Conservation (phyloP, 2,113 vertebrate species). For the Eulacestoma nigropectus region DNA sequence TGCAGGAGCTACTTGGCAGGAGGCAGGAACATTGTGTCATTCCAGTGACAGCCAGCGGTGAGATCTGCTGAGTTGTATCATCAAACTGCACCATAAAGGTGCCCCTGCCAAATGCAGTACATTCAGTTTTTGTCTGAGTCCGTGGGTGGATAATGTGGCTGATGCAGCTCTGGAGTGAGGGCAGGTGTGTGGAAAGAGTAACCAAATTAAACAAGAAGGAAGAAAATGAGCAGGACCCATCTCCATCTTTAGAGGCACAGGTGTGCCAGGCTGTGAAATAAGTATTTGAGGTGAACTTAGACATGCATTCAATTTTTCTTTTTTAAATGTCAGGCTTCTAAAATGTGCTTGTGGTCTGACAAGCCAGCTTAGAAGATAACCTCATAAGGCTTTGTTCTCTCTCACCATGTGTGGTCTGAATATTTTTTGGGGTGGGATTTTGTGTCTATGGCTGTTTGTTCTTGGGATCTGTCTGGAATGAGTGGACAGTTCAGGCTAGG, state of each 20-base stretch:
- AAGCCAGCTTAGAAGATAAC: not conserved
- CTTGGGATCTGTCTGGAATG: not conserved
- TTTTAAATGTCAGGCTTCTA: not conserved
- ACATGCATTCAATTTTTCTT: not conserved
- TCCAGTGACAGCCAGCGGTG: not conserved
- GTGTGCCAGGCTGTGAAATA: not conserved
- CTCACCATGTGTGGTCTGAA: not conserved
- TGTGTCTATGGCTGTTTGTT: not conserved
- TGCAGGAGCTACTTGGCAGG: conserved; percentile 6
- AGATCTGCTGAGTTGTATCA: not conserved
- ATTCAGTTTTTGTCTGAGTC: not conserved
- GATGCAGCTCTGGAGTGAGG: not conserved
- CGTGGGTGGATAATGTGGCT: not conserved
- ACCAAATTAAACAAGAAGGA: not conserved
- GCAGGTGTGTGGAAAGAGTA: not conserved
- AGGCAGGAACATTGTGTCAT: not conserved
- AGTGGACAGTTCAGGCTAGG: not conserved
- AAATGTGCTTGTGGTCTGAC: not conserved
- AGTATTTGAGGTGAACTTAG: not conserved
- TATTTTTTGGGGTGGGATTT: not conserved
- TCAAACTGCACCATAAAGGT: not conserved
- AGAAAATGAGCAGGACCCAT: not conserved
- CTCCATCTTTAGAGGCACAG: not conserved
- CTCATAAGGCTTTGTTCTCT: not conserved
- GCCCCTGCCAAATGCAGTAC: not conserved